These are phyloP conservation scores for Proteles cristata DNA, from an alignment of 2,113 vertebrate species.

Conservation along the genomic window DNA sequence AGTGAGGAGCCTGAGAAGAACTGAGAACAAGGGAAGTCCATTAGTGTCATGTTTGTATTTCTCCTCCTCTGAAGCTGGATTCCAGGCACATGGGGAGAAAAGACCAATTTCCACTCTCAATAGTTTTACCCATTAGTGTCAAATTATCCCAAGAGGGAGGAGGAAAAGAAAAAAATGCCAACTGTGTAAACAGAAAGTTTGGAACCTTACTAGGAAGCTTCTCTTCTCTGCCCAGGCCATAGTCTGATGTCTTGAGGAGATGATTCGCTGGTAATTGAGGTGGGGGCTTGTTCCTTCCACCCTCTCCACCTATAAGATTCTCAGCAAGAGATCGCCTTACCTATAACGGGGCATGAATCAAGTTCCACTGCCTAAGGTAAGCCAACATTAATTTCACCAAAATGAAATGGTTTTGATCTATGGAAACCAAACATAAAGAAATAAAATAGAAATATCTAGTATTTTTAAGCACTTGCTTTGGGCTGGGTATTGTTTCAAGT, in stretches of 20 bases:
- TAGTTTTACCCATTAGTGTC: slow-evolving; percentile 55
- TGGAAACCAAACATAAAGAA: slow-evolving; percentile 10
- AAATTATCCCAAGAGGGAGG: slow-evolving; percentile 55
- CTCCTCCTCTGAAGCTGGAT: slow-evolving; percentile 49
- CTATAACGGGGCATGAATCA: background rate
- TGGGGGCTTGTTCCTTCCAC: background rate
- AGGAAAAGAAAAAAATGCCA: background rate
- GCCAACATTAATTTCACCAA: background rate
- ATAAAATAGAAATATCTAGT: slow-evolving; percentile 33
- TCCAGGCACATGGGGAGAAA: slow-evolving; percentile 37
- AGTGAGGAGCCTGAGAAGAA: slow-evolving; percentile 55
- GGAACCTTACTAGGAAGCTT: background rate
- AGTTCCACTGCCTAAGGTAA: background rate
- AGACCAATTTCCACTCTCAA: slow-evolving; percentile 49
- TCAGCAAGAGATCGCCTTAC: background rate
- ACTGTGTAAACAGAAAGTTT: slow-evolving; percentile 14
- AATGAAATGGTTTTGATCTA: slow-evolving; percentile 50
- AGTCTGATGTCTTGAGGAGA: background rate
- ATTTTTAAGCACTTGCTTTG: slow-evolving; percentile 17
- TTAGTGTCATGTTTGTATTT: slow-evolving; percentile 66
- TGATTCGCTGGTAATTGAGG: background rate
- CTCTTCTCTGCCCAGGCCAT: background rate
- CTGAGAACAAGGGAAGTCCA: slow-evolving; percentile 65
- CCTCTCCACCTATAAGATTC: background rate
- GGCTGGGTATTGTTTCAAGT: background rate